These are phyloP conservation scores for Buphagus erythrorhynchus DNA, from an alignment of 2,797 vertebrate genomes.

Conservation along the genomic window DNA sequence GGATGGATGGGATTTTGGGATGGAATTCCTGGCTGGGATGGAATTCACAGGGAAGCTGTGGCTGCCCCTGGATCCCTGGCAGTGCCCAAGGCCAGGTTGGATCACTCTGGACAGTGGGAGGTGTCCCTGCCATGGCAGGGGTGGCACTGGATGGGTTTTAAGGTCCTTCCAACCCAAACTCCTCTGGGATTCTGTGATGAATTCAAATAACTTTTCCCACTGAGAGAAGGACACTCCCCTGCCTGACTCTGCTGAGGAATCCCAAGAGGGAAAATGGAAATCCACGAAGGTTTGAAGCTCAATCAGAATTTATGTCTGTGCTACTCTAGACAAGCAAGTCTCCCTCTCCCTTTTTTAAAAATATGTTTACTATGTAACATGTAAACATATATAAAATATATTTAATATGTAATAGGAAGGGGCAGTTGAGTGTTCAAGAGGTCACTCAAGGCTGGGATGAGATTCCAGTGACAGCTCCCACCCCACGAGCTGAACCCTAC, in stretches of 20 bases:
- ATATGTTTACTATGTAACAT: no score
- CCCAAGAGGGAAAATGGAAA: background rate
- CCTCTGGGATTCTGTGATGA: accelerated
- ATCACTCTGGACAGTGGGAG: accelerated
- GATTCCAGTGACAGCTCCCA: background rate
- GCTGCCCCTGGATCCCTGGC: background rate
- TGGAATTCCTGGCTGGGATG: accelerated
- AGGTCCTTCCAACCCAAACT: background rate
- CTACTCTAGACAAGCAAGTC: background rate
- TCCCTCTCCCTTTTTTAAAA: background rate
- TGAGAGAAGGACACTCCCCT: background rate
- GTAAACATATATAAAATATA: no score
- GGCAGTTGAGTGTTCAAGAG: background rate
- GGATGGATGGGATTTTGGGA: accelerated
- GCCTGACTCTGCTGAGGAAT: background rate
- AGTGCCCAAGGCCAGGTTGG: background rate
- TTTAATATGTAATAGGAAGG: accelerated
- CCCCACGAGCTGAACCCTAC: background rate
- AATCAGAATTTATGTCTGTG: background rate
- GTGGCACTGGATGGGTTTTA: accelerated
- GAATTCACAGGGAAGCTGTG: background rate
- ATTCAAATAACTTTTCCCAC: background rate
- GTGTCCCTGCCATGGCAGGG: background rate
- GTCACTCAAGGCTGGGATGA: background rate
- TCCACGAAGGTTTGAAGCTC: background rate